A percentile compares a stretch with the other conserved stretches of the same genome.
Conservation (phyloP, 2,797 vertebrate genomes). For the Falco rusticolus region DNA sequence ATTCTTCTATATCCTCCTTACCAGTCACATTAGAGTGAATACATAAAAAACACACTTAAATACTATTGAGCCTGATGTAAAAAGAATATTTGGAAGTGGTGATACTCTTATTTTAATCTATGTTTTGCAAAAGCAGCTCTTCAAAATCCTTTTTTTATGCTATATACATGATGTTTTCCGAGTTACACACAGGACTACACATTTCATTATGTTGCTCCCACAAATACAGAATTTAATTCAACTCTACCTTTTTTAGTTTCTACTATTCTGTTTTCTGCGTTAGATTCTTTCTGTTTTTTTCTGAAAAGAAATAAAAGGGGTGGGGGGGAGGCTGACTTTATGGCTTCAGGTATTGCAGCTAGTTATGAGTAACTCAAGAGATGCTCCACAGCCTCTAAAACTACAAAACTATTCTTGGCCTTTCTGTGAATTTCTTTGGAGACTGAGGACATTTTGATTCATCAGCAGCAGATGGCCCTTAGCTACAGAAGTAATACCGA, state of each 20-base stretch:
- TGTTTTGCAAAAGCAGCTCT: background rate
- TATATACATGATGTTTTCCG: background rate
- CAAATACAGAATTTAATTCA: background rate
- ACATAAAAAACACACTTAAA: background rate
- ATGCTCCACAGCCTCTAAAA: background rate
- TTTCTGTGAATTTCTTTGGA: background rate
- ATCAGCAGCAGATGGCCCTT: background rate
- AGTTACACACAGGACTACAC: background rate
- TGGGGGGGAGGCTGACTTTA: background rate
- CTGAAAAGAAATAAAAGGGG: background rate
- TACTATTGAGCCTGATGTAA: background rate
- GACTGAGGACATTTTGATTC: background rate
- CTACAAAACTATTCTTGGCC: background rate
- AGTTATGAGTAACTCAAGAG: background rate
- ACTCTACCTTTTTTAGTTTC: background rate
- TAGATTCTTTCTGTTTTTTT: background rate
- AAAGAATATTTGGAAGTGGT: background rate
- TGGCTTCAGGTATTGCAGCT: background rate
- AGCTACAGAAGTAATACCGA: background rate
- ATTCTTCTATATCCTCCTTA: conserved; percentile 48
- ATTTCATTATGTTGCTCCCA: background rate
- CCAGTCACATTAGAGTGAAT: conserved; percentile 8
- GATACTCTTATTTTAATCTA: background rate
- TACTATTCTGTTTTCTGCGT: background rate
- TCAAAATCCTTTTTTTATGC: background rate